Percentiles rank a stretch among this genome's conserved stretches.
These are phyloP conservation scores for Leptopilina syphax DNA, from an alignment of 2,888 invertebrate species.

Conservation along the genomic window DNA sequence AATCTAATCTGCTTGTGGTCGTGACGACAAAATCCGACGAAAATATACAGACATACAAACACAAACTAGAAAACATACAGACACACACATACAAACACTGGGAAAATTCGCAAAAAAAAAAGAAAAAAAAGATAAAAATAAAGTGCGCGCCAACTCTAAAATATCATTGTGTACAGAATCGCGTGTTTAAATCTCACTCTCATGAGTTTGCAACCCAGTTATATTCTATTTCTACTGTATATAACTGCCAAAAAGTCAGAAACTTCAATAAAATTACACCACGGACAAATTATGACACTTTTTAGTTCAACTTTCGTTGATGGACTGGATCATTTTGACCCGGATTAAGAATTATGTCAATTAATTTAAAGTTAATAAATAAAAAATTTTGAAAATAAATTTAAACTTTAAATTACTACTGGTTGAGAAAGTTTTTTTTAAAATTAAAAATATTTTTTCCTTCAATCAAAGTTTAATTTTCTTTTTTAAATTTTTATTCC, in stretches of 20 bases:
- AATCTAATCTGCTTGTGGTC: conserved; percentile 38
- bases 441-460: no score
- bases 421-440: no score
- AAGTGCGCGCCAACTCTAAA: background rate
- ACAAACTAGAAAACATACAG: no score
- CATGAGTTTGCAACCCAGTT: background rate
- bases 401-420: no score
- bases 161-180: conserved; percentile 34
- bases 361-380: no score
- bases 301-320: no score
- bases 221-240: background rate
- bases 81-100: background rate
- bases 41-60: background rate
- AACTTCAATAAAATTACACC: background rate
- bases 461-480: no score
- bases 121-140: conserved; percentile 31
- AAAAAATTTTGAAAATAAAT: no score
- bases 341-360: no score
- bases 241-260: background rate
- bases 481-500: no score
- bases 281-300: no score
- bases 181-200: conserved; percentile 28
- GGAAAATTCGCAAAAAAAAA: conserved; percentile 28
- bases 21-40: conserved; percentile 30
- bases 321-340: no score